phyloP scores from a whole-genome alignment of 2,113 vertebrate species.

The Philantomba maxwellii region DNA sequence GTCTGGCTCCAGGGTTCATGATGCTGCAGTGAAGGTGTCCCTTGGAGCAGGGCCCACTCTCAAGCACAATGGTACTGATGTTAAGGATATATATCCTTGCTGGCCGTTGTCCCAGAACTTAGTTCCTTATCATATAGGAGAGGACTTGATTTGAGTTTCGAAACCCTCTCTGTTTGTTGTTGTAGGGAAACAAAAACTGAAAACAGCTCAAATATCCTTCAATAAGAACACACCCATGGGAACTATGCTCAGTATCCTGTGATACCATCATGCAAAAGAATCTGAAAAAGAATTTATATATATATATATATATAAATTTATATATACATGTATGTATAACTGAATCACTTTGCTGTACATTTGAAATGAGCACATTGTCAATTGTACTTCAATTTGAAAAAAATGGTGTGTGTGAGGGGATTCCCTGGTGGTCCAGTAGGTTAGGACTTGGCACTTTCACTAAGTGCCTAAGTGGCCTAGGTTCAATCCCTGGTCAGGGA shows the following conservation, averaged over 20 bases:
- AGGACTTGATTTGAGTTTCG: neutral
- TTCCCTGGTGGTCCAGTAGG: neutral
- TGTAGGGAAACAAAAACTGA: neutral
- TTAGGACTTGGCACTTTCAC: neutral
- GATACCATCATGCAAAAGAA: neutral
- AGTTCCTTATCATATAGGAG: neutral
- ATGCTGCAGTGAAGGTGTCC: no score
- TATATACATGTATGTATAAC: neutral
- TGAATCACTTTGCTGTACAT: neutral
- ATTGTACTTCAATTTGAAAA: neutral
- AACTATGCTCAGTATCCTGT: neutral
- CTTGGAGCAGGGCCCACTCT: neutral
- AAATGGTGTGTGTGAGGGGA: neutral
- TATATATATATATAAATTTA: neutral
- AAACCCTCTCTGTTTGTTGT: neutral
- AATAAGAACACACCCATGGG: neutral
- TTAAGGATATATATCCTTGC: neutral
- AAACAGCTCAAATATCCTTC: neutral
- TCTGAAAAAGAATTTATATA: neutral
- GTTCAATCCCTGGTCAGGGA: neutral
- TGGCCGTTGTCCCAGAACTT: neutral
- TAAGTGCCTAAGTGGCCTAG: neutral
- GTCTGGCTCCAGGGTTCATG: neutral
- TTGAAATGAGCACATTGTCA: neutral
- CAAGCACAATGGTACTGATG: no score